phyloP scores from a whole-genome alignment of 1,140 invertebrate species.

The Drosophila ambigua region DNA sequence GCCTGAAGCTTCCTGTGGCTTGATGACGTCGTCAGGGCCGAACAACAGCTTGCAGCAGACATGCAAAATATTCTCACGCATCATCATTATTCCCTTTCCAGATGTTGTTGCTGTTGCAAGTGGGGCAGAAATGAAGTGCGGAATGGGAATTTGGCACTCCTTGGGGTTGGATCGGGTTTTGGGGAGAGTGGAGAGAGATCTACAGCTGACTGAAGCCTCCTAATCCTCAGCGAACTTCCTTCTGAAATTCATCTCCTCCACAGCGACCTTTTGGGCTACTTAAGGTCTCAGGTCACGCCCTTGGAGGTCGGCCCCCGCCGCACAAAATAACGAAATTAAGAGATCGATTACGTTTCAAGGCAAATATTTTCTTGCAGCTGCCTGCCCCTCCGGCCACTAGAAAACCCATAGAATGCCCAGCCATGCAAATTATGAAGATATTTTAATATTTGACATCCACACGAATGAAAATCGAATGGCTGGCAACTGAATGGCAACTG shows the following conservation, averaged over 20 bases:
- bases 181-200: too few species aligned
- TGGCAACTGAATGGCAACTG: slow-evolving; percentile 55
- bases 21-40: slow-evolving; percentile 49
- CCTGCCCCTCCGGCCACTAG: slow-evolving; percentile 1
- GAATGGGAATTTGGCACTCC: neutral
- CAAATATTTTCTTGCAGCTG: slow-evolving; percentile 26
- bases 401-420: slow-evolving; percentile 30
- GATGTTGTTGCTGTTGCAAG: slow-evolving; percentile 34
- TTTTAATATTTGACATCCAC: slow-evolving; percentile 44
- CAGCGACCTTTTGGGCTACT: slow-evolving; percentile 29
- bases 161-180: too few species aligned
- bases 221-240: neutral
- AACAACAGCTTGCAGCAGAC: slow-evolving; percentile 44
- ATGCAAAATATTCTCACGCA: slow-evolving; percentile 73
- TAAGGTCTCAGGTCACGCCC: slow-evolving; percentile 52
- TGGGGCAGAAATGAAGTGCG: neutral
- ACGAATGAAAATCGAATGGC: slow-evolving; percentile 53
- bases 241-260: slow-evolving; percentile 4
- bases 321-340: slow-evolving; percentile 30
- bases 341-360: slow-evolving; percentile 60
- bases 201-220: too few species aligned
- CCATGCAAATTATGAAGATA: slow-evolving; percentile 61
- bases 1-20: slow-evolving; percentile 71
- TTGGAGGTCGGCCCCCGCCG: slow-evolving; percentile 52
- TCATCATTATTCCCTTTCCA: slow-evolving; percentile 36